These are phyloP conservation scores for Drosophila diplacantha DNA, from an alignment of 2,888 invertebrate species.

Conservation along the genomic window DNA sequence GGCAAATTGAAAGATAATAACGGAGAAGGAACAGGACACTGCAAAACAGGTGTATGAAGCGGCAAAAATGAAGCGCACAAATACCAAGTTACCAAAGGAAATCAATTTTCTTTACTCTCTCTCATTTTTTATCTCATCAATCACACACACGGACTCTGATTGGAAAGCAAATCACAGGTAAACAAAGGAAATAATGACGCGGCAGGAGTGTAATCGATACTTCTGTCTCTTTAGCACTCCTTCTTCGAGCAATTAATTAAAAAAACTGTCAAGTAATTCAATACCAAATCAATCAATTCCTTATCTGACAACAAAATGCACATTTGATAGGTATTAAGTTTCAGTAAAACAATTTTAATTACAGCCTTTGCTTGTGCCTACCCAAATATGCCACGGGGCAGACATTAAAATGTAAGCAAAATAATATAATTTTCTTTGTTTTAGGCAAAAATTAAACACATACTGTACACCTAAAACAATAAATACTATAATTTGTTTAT, in stretches of 20 bases:
- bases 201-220: constrained; percentile 14
- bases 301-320: background rate
- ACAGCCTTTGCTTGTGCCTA: background rate
- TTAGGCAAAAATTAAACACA: background rate
- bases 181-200: constrained; percentile 15
- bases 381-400: background rate
- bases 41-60: constrained; percentile 21
- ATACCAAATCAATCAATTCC: constrained; percentile 8
- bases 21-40: constrained; percentile 30
- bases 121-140: constrained; percentile 12
- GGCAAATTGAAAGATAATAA: constrained; percentile 68
- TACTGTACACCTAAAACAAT: background rate
- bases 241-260: constrained; percentile 6
- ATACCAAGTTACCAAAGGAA: constrained; percentile 13
- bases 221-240: background rate
- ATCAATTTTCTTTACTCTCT: constrained; percentile 24
- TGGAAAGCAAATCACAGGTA: constrained; percentile 31
- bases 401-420: background rate
- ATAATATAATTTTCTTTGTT: too few species aligned
- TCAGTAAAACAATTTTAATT: constrained; percentile 1
- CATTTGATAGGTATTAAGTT: background rate
- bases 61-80: constrained; percentile 6
- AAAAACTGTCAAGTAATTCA: constrained; percentile 1
- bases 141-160: constrained; percentile 16
- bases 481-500: background rate